These are phyloP conservation scores for Aproaerema taeniolella DNA, from an alignment of 2,888 invertebrate genomes.

Conservation along the genomic window DNA sequence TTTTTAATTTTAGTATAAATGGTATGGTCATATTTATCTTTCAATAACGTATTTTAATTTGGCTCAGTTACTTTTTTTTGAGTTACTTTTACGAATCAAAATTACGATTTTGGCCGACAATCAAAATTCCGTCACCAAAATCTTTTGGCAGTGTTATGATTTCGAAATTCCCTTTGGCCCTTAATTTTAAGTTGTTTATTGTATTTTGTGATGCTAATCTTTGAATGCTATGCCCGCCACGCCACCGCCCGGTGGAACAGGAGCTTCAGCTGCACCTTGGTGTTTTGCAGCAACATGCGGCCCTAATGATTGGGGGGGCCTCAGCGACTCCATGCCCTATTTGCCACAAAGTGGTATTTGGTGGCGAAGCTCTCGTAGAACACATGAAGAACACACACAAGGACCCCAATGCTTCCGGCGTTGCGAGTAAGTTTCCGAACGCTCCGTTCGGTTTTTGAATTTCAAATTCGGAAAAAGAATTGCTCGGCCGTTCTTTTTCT, in stretches of 20 bases:
- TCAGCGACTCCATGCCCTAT: constrained; percentile 95
- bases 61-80: neutral
- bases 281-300: constrained; percentile 97
- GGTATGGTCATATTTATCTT: too few relatives aligned
- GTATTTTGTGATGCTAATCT: constrained; percentile 57
- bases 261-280: constrained; percentile 95
- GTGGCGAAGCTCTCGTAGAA: constrained; percentile 95
- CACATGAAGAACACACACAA: constrained; percentile 98
- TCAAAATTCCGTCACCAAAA: constrained; percentile 24
- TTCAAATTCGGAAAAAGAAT: constrained; percentile 10
- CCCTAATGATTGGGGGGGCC: constrained; percentile 93
- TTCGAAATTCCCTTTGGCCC: constrained; percentile 50
- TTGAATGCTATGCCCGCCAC: constrained; percentile 70
- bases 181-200: constrained; percentile 29
- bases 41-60: neutral
- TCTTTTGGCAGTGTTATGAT: constrained; percentile 23
- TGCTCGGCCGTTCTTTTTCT: constrained; percentile 6
- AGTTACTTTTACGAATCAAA: constrained; percentile 9
- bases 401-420: constrained; percentile 92
- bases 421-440: constrained; percentile 87
- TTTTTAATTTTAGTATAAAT: too few relatives aligned
- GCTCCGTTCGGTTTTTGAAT: constrained; percentile 30
- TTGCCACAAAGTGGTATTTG: constrained; percentile 96
- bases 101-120: constrained; percentile 15
- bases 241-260: constrained; percentile 72